These are phyloP conservation scores for Drosophila sp. DNA, from an alignment of 1,140 invertebrate genomes.

Conservation along the genomic window DNA sequence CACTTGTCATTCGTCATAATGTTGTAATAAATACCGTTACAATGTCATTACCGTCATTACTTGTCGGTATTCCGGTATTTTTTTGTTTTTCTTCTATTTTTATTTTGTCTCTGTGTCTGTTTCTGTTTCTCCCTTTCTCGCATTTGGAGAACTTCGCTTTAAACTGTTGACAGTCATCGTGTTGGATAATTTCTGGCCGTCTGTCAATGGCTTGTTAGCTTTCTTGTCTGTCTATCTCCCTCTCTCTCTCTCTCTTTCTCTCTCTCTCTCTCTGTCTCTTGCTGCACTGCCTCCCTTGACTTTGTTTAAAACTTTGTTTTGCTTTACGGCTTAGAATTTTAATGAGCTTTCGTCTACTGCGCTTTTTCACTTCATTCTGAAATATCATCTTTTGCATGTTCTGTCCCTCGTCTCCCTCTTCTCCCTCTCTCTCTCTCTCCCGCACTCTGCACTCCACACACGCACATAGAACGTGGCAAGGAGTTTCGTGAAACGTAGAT, in stretches of 20 bases:
- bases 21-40: conserved; percentile 83
- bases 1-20: conserved; percentile 78
- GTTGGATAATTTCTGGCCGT: conserved; percentile 34
- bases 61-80: conserved; percentile 58
- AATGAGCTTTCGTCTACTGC: conserved; percentile 78
- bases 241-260: background rate
- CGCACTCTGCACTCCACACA: conserved; percentile 4
- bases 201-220: conserved; percentile 80
- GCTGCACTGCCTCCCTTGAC: conserved; percentile 38
- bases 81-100: conserved; percentile 4
- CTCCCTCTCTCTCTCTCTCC: background rate
- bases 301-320: conserved; percentile 82
- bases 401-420: background rate
- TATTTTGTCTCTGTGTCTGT: conserved; percentile 1
- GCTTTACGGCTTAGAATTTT: conserved; percentile 81
- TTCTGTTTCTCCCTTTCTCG: background rate
- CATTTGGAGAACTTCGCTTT: conserved; percentile 32
- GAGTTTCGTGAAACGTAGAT: conserved; percentile 8
- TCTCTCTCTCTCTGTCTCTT: background rate
- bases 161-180: conserved; percentile 42
- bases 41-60: conserved; percentile 81
- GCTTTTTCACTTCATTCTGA: conserved; percentile 63
- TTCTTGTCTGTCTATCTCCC: conserved; percentile 51
- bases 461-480: conserved; percentile 16
- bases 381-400: conserved; percentile 73